Percentiles rank a stretch among this genome's conserved stretches.
These are phyloP conservation scores for Manis pentadactyla DNA, from an alignment of 2,797 vertebrate species.

Conservation along the genomic window DNA sequence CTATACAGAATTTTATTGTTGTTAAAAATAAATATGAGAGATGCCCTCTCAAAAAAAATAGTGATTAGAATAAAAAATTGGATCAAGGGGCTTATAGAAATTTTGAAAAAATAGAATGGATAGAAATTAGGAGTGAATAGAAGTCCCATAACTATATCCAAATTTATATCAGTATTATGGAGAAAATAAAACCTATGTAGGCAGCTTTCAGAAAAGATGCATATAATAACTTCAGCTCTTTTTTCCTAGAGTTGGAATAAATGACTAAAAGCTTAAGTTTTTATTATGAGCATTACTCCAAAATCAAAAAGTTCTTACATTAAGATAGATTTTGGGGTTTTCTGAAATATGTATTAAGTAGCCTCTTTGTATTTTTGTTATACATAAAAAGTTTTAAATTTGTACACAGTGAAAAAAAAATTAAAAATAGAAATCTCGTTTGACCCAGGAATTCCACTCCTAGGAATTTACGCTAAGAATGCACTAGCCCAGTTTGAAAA, in stretches of 20 bases:
- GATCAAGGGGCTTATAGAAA: background rate
- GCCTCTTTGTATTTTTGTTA: background rate
- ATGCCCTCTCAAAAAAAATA: background rate
- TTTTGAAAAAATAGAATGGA: constrained; percentile 35
- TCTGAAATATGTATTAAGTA: background rate
- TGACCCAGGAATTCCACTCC: too few relatives aligned
- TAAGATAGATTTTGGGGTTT: background rate
- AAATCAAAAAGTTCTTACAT: background rate
- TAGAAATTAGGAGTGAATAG: background rate
- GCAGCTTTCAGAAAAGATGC: background rate
- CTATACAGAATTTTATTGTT: too few relatives aligned
- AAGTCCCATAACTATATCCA: background rate
- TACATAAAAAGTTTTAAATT: background rate
- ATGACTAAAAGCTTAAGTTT: background rate
- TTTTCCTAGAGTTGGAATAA: background rate
- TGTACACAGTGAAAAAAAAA: background rate
- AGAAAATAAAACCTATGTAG: background rate
- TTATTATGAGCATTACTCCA: background rate
- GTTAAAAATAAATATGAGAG: too few relatives aligned
- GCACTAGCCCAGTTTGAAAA: too few relatives aligned
- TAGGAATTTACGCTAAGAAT: too few relatives aligned
- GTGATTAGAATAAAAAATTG: constrained; percentile 46
- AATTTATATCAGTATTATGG: background rate
- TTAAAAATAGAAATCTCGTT: too few relatives aligned
- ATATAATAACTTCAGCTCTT: background rate